Evolutionary conservation across 1,140 invertebrate species (phyloP), one percentile per base, ranked within the genome.

Genomic region (Drosophila tani): DNA sequence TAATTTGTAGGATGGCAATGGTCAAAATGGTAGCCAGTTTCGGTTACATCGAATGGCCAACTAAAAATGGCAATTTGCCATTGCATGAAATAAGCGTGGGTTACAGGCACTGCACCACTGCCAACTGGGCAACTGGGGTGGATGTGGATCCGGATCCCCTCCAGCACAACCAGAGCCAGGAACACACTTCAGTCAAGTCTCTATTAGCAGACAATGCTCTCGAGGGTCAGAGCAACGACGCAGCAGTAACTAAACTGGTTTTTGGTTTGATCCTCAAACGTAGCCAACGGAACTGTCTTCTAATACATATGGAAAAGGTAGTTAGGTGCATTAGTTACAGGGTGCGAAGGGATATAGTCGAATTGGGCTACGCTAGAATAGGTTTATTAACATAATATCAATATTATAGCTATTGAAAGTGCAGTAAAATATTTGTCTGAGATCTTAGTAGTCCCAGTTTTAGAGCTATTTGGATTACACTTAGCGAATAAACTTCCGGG

Each of bases 51-150:
- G 82, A 87, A 87, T 91, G 81, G 80, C 71, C 83, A 84, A 85
- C 84, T 87, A 83, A 81, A 91, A 91, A 86, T 91, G 90, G 90
- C 90, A 91, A 81, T 81, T 91, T 91, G 90, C 90, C 90, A 91
- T 87, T 81, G 74, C 63, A 69, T 81, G 65, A 78, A 68, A 81
- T 78, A 64, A 60, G 60, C 65, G 64, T 53, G 65, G 60, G 27
- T 46, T 41, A 49, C 29, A 62, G 49, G 17, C 27, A 62, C 29
- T 43, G 65, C 38, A 49, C 63, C 53, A 24, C 65, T 50, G 68
- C 53, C 67, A 71, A 43, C 21, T 32, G 63, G 63, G 27, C 66
- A 71, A 51, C 21, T 32, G 63, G 63, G 27, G 27, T 35, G 63
- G 47, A 19, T 38, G 35, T 57, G 55, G 55, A 57, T 24, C 29